Evolutionary conservation across 2,888 invertebrate species (phyloP), one percentile per base, ranked within the genome.

Genomic region (Dynastes hyllus): DNA sequence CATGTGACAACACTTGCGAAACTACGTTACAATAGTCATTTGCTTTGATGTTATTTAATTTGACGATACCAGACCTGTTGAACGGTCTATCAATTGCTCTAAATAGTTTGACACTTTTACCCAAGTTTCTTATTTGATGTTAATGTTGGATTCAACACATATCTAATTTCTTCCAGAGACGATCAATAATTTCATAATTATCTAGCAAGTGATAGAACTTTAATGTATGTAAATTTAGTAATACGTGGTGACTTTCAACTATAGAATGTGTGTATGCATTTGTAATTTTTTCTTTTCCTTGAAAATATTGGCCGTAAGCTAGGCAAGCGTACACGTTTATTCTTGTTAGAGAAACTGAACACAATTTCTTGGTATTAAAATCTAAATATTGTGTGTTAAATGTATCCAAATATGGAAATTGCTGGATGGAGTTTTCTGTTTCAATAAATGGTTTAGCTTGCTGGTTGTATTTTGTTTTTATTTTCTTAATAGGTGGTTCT

Each of bases 1-100:
- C 98, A 90, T 99, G 98, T 0, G 98, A 96, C 82, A 86, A 89
- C 89, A 96, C 97, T 92, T 97, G 97, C 77, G 99, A 91, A 78
- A 99, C 96, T 69, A 99, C 99, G 90, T 99, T 99, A 88, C 99
- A 99, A 88, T 99, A 99, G 89, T 99, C 99, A 90, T 99, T 99
- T 2, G 98, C 98, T 90, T 99, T 99, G 84, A 99, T 99, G 88
- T 99, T 99, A 87, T 99, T 99, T 70, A 99, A 91, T 0, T 98
- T 98, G 22, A 99, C 98, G 86, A 99, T 98, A 78, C 98, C 99
- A 2, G 99, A 98, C 87, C 97, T 93, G 89, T 99, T 99, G 87
- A 98, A 93, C 0, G 97, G 96, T 9, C 98, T 98, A 89, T 99
- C 98, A 82, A 97, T 98, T 0, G 99, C 98, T 85, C 99, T 91